These are phyloP conservation scores for Pammene aurita DNA, from an alignment of 2,888 invertebrate genomes.

Conservation along the genomic window DNA sequence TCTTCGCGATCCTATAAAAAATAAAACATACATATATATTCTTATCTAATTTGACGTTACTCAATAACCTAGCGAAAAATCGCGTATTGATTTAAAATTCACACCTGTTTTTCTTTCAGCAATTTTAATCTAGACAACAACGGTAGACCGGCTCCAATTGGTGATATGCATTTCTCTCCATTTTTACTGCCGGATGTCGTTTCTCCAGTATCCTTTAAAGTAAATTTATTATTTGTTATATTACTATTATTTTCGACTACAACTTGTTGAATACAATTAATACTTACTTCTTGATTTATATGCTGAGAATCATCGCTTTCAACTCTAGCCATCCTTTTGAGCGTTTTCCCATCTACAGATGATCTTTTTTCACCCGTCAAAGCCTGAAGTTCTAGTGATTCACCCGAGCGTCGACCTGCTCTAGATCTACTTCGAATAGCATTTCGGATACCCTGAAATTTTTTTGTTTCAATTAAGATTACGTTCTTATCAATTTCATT, in stretches of 20 bases:
- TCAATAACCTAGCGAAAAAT: neutral
- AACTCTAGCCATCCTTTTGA: constrained; percentile 89
- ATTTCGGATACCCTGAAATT: constrained; percentile 81
- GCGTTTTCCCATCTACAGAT: constrained; percentile 76
- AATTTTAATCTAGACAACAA: constrained; percentile 89
- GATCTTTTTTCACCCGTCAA: constrained; percentile 71
- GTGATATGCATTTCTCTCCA: constrained; percentile 85
- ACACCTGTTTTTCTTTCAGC: constrained; percentile 92
- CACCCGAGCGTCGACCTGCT: constrained; percentile 82
- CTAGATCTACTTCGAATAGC: constrained; percentile 83
- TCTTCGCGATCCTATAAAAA: constrained; percentile 76
- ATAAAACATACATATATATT: neutral
- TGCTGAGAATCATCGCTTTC: constrained; percentile 87
- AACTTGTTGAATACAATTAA: neutral
- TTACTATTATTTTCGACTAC: neutral
- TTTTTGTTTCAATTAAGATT: too few relatives aligned
- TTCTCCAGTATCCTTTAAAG: constrained; percentile 71
- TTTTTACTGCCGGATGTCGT: constrained; percentile 78
- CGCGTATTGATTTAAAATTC: constrained; percentile 9
- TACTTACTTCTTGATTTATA: constrained; percentile 64
- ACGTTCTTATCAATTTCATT: too few relatives aligned
- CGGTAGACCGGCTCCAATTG: constrained; percentile 93
- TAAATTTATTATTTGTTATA: constrained; percentile 18
- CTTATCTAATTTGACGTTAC: neutral
- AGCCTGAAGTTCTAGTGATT: constrained; percentile 85